A percentile compares a stretch with the other conserved stretches of the same genome.
phyloP scores from a whole-genome alignment of 2,797 vertebrate genomes.

The Alosa sapidissima region DNA sequence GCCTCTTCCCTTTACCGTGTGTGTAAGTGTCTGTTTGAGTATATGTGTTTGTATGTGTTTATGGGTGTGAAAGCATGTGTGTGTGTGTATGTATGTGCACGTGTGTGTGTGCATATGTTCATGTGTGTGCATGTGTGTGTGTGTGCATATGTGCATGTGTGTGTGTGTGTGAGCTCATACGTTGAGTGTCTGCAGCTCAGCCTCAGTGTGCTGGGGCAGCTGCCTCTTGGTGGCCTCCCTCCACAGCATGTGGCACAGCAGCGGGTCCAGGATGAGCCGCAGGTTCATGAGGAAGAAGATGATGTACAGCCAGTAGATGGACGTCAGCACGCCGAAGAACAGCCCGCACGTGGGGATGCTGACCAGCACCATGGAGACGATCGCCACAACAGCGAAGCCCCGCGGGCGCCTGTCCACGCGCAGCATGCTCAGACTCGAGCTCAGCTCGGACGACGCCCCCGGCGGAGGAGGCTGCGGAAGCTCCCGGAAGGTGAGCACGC shows the following conservation, averaged over 20 bases:
- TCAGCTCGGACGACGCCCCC: neutral
- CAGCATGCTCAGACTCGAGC: neutral
- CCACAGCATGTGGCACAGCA: neutral
- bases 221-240: neutral
- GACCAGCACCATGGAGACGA: neutral
- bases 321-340: conserved; percentile 9
- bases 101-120: neutral
- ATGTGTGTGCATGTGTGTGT: neutral
- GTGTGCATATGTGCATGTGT: neutral
- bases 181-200: neutral
- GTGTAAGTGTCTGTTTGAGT: neutral
- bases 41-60: neutral
- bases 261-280: neutral
- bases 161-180: neutral
- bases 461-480: neutral
- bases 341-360: neutral
- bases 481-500: neutral
- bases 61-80: neutral
- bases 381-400: neutral
- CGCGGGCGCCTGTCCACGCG: neutral
- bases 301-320: conserved; percentile 14
- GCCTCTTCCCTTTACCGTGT: no score
- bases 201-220: neutral
- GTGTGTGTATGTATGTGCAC: neutral
- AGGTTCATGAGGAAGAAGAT: conserved; percentile 17